A percentile compares a stretch with the other conserved stretches of the same genome.
These are phyloP conservation scores for Diplazon laetatorius DNA, from an alignment of 2,888 invertebrate species.

Conservation along the genomic window DNA sequence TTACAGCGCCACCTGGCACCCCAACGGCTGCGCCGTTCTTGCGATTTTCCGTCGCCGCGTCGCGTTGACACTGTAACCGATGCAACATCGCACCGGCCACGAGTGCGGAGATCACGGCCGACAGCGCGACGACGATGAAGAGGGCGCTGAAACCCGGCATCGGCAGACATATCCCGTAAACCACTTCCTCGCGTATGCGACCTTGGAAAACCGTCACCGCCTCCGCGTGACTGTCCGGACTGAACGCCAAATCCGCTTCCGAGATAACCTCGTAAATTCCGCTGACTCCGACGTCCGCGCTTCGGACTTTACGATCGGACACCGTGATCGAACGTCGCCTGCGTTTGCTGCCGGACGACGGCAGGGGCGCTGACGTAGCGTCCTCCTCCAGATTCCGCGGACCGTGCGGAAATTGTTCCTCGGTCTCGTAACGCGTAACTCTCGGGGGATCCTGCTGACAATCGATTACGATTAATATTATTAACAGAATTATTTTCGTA, in stretches of 20 bases:
- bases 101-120: slow-evolving; percentile 93
- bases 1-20: slow-evolving; percentile 69
- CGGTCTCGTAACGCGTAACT: slow-evolving; percentile 84
- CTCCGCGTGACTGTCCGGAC: slow-evolving; percentile 90
- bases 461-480: too few species aligned
- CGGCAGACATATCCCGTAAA: slow-evolving; percentile 95
- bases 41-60: slow-evolving; percentile 83
- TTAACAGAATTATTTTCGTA: too few species aligned
- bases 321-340: slow-evolving; percentile 87
- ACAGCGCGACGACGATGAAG: slow-evolving; percentile 93
- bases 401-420: slow-evolving; percentile 90
- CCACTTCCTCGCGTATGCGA: slow-evolving; percentile 93
- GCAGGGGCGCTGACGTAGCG: slow-evolving; percentile 81
- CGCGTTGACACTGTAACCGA: slow-evolving; percentile 90
- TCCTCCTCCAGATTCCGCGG: slow-evolving; percentile 87
- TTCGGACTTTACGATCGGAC: slow-evolving; percentile 89
- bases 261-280: slow-evolving; percentile 96
- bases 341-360: slow-evolving; percentile 79
- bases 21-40: slow-evolving; percentile 71
- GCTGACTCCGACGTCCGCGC: slow-evolving; percentile 94
- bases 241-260: slow-evolving; percentile 95
- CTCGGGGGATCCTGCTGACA: slow-evolving; percentile 81
- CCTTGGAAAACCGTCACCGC: slow-evolving; percentile 95
- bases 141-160: slow-evolving; percentile 94
- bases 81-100: slow-evolving; percentile 93